Evolutionary conservation across 1,140 invertebrate species (phyloP), one percentile per base, ranked within the genome.

Genomic region (Drosophila mojavensis): DNA sequence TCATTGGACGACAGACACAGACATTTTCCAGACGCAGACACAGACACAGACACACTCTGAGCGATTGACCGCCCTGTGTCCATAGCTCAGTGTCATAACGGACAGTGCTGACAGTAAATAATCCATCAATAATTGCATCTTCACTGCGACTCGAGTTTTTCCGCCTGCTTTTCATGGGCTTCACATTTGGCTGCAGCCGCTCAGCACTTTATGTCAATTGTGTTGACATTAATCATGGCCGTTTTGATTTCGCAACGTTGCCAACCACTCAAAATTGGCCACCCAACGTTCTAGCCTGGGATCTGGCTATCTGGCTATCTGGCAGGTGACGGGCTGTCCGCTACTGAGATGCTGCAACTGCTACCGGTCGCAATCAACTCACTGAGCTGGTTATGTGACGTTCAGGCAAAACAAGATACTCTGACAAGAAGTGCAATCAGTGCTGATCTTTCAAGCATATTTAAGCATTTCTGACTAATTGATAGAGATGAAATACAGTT

Each of bases 71-170:
- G 83, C 79, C 75, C 79, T 80, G 74, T 66, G 78, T 74, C 70
- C 80, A 84, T 81, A 81, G 89, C 84, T 89, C 84, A 89, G 75
- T 89, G 84, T 84, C 84, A 89, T 89, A 89, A 84, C 80, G 78
- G 73, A 78, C 84, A 84, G 84, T 78, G 84, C 80, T 89, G 84
- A 89, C 85, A 89, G 84, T 89, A 89, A 89, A 89, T 89, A 89
- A 89, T 89, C 84, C 84, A 89, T 89, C 84, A 90, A 89, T 89
- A 89, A 89, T 89, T 89, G 84, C 84, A 90, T 79, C 76, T 78
- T 75, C 79, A 59, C 60, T 67, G 36, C 36, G 3, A 39, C 11
- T 11, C 4, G 36, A 39, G 84, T 83, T 89, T 83, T 85, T 82
- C 83, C 82, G 69, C 70, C 70, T 54, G 61, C 63, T 65, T 36